Conservation (phyloP, 2,888 invertebrate species). For the Tetheella fluctuosa region DNA sequence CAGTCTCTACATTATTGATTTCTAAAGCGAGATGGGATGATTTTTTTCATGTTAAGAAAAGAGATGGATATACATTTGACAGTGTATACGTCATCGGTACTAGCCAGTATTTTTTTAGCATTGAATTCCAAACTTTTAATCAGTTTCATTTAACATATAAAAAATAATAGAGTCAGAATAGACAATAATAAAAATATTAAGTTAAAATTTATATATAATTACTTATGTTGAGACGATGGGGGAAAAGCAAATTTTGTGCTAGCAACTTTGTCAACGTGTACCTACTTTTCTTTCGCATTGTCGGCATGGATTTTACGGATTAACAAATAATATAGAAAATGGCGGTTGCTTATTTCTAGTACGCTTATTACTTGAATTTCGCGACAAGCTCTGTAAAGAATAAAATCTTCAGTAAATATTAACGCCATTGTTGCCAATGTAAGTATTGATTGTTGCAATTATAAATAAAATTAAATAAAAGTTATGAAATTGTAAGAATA, state of each 20-base stretch:
- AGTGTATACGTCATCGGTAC: background rate
- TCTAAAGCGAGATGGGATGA: slow-evolving; percentile 1
- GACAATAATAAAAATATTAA: background rate
- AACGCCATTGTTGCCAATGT: slow-evolving; percentile 73
- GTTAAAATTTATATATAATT: background rate
- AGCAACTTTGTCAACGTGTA: background rate
- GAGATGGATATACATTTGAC: background rate
- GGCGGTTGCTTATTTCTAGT: background rate
- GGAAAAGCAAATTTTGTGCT: background rate
- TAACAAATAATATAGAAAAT: background rate
- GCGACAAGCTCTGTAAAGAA: too few species aligned
- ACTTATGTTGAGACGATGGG: background rate
- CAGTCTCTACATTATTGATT: slow-evolving; percentile 9
- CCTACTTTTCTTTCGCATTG: background rate
- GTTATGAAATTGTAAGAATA: slow-evolving; percentile 57
- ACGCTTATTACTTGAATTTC: background rate
- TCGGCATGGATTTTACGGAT: background rate
- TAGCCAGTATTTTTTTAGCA: background rate
- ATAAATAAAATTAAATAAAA: slow-evolving; percentile 50
- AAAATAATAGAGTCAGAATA: background rate
- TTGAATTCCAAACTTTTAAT: background rate
- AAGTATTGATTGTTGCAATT: slow-evolving; percentile 78
- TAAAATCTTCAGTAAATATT: background rate
- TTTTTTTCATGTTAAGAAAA: background rate
- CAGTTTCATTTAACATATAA: background rate